Conservation (phyloP, 1,140 invertebrate species). For the Drosophila ficusphila region DNA sequence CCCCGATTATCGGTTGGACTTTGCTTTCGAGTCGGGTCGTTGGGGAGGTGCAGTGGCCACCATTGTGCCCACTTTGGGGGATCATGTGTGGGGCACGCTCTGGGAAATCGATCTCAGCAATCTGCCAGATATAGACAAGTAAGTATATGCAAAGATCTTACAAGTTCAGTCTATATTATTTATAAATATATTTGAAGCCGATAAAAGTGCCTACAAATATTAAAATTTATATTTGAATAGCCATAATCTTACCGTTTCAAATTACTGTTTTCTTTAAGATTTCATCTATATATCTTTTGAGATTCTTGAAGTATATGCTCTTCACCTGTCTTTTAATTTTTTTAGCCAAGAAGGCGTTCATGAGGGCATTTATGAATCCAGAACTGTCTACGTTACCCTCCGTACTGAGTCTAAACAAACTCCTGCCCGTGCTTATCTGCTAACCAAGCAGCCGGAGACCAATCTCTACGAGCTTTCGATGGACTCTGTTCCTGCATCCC, state of each 20-base stretch:
- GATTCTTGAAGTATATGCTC: too few species aligned
- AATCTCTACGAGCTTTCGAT: constrained; percentile 40
- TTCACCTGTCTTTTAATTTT: too few species aligned
- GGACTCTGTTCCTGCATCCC: constrained; percentile 9
- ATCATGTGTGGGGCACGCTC: constrained; percentile 58
- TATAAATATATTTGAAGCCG: too few species aligned
- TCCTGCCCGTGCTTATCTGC: constrained; percentile 53
- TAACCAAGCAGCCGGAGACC: constrained; percentile 55
- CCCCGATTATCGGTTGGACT: constrained; percentile 65
- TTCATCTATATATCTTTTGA: too few species aligned
- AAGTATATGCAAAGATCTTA: not conserved
- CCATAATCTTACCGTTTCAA: too few species aligned
- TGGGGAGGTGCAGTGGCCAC: constrained; percentile 72
- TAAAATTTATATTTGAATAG: too few species aligned
- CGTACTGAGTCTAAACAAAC: constrained; percentile 3
- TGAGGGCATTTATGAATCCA: constrained; percentile 43
- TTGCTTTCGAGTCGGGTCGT: constrained; percentile 16
- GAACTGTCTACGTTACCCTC: constrained; percentile 50
- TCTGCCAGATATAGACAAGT: constrained; percentile 67
- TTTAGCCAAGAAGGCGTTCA: constrained; percentile 68
- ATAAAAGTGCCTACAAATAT: not conserved
- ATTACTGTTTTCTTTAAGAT: not conserved
- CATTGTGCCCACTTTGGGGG: constrained; percentile 57
- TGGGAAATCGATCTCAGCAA: constrained; percentile 72
- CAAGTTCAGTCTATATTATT: too few species aligned